Evolutionary conservation across 1,140 invertebrate genomes (phyloP), one percentile per base, ranked within the genome.

Genomic region (Bombus pyrosoma): DNA sequence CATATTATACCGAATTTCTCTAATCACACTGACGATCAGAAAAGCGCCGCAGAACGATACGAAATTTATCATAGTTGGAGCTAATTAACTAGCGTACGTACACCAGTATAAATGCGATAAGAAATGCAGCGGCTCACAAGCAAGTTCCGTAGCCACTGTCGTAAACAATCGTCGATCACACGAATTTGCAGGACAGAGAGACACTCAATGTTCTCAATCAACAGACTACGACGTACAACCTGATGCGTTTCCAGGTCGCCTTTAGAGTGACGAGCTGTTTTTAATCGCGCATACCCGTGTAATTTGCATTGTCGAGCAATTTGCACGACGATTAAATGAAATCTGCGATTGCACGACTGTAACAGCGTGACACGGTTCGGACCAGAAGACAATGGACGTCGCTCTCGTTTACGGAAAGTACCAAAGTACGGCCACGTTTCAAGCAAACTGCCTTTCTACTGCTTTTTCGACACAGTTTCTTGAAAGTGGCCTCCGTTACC

Each of bases 361-460:
- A 69, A 78, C 13, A 39, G 32, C 15, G 75, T 47, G 83, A 80
- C 83, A 84, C 53, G 72, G 68, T 80, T 84, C 68, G 25, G 59
- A 32, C 68, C 68, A 79, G 68, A 53, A 80, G 76, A 84, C 83
- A 84, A 84, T 84, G 68, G 64, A 32, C 34, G 83, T n/a, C 47
- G 41, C 37, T 84, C 76, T 80, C 83, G 62, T 84, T 84, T 53
- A 79, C 83, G 53, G 72, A 72, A 84, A 72, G 76, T 68, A 43
- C 47, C 75, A 37, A 9, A 22, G 74, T 8, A 25, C 37, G 43
- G 81, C 15, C 59, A 75, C 72, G 73, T 83, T 83, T 68, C 73
- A 68, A 66, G 10, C 37, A 84, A 69, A 68, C 32, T 53, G 22
- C 68, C 34, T 34, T 71, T 57, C 13, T 66, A 53, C 13, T 34